These are phyloP conservation scores for Paedocypris sp. DNA, from an alignment of 2,113 vertebrate genomes.

Conservation along the genomic window DNA sequence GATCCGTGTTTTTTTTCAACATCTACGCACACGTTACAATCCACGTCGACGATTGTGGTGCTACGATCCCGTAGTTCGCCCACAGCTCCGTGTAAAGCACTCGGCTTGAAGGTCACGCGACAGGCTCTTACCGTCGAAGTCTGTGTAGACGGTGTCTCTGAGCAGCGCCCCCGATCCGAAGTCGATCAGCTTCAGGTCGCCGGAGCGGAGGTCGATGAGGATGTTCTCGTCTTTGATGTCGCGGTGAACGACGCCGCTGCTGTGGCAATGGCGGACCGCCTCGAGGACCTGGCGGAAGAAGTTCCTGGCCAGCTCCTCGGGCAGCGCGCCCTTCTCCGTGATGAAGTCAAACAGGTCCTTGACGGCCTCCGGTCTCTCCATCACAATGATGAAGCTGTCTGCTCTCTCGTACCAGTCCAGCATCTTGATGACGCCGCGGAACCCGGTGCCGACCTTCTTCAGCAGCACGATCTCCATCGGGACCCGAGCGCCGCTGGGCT, in stretches of 20 bases:
- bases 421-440: conserved; percentile 76
- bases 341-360: conserved; percentile 92
- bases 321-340: conserved; percentile 73
- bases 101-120: neutral
- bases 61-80: too few relatives aligned
- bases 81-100: too few relatives aligned
- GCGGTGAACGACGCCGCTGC: conserved; percentile 80
- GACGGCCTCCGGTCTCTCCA: conserved; percentile 76
- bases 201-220: conserved; percentile 72
- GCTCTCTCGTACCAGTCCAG: conserved; percentile 86
- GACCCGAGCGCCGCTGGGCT: conserved; percentile 74
- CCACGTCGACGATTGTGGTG: too few relatives aligned
- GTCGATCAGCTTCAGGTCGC: conserved; percentile 89
- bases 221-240: conserved; percentile 94
- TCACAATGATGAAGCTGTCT: conserved; percentile 81
- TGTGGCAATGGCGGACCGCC: conserved; percentile 79
- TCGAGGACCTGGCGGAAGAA: conserved; percentile 85
- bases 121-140: conserved; percentile 79
- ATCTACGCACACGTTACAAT: too few relatives aligned
- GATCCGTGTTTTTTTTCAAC: too few relatives aligned
- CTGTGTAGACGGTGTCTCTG: conserved; percentile 87
- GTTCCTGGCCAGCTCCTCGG: conserved; percentile 76
- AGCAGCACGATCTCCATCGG: conserved; percentile 85
- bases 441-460: conserved; percentile 74
- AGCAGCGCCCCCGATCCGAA: conserved; percentile 86